A percentile compares a stretch with the other conserved stretches of the same genome.
Evolutionary conservation across 2,797 vertebrate species (phyloP).

Genomic region (Potorous gilbertii): DNA sequence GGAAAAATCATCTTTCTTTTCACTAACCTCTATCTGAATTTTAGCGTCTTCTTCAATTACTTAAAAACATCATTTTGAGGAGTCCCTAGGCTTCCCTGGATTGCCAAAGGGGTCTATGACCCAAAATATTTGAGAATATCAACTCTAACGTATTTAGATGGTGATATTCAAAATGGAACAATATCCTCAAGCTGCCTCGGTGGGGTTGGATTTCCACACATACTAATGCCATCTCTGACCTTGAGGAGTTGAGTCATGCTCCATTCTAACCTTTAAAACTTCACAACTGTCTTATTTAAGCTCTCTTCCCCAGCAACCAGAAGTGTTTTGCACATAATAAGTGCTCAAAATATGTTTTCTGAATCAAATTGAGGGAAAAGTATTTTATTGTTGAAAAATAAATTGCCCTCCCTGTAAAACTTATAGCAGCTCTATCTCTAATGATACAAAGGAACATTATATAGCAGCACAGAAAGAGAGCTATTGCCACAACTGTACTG

Average conservation of each 20-base stretch:
- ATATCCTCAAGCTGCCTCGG: neutral
- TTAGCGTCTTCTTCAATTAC: neutral
- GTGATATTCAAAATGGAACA: neutral
- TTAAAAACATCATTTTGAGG: neutral
- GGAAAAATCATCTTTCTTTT: neutral
- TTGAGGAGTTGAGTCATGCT: neutral
- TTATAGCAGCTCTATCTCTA: neutral
- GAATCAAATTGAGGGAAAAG: conserved; percentile 10
- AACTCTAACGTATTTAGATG: neutral
- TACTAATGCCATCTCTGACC: neutral
- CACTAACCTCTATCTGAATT: neutral
- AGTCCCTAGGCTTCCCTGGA: neutral
- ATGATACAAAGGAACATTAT: conserved; percentile 36
- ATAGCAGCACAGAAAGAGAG: conserved; percentile 55
- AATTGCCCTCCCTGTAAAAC: conserved; percentile 47
- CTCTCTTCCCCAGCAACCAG: neutral
- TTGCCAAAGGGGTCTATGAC: neutral
- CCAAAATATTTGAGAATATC: neutral
- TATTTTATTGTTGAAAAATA: conserved; percentile 48
- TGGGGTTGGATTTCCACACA: neutral
- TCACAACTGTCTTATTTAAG: neutral
- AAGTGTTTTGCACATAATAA: neutral
- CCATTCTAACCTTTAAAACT: neutral
- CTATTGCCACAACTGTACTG: conserved; percentile 4
- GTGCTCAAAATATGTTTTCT: neutral